Evolutionary conservation across 2,888 invertebrate genomes (phyloP).

Genomic region (Nudaria mundana): DNA sequence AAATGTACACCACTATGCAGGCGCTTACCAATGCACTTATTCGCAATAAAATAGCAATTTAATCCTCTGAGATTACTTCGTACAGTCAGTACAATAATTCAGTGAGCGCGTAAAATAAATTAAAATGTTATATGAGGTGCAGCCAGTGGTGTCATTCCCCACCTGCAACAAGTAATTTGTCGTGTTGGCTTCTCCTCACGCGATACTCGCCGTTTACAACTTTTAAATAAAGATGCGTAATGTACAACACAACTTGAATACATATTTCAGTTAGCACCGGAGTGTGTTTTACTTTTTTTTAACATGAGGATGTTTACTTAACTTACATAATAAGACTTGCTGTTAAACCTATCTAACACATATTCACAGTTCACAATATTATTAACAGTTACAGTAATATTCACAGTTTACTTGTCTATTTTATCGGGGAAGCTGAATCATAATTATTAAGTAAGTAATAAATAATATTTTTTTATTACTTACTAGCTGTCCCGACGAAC

Average conservation of each 20-base stretch:
- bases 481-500: too few species aligned
- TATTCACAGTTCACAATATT: too few species aligned
- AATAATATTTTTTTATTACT: too few species aligned
- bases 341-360: too few species aligned
- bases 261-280: neutral
- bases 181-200: slow-evolving; percentile 30
- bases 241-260: slow-evolving; percentile 10
- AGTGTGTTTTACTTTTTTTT: slow-evolving; percentile 3
- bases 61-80: slow-evolving; percentile 20
- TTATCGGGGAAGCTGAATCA: too few species aligned
- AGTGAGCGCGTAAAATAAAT: slow-evolving; percentile 39
- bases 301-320: neutral
- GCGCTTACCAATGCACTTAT: slow-evolving; percentile 21
- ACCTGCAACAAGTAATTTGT: slow-evolving; percentile 49
- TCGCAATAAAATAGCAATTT: slow-evolving; percentile 27
- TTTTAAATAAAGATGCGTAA: slow-evolving; percentile 20
- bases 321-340: too few species aligned
- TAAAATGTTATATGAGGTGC: slow-evolving; percentile 42
- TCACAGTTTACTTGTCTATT: too few species aligned
- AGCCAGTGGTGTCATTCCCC: slow-evolving; percentile 30
- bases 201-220: slow-evolving; percentile 22
- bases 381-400: too few species aligned
- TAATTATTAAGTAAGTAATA: too few species aligned
- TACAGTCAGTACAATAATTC: slow-evolving; percentile 31
- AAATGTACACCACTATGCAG: slow-evolving; percentile 8